phyloP scores from a whole-genome alignment of 2,113 vertebrate species.

The Brachyhypopomus gauderio region DNA sequence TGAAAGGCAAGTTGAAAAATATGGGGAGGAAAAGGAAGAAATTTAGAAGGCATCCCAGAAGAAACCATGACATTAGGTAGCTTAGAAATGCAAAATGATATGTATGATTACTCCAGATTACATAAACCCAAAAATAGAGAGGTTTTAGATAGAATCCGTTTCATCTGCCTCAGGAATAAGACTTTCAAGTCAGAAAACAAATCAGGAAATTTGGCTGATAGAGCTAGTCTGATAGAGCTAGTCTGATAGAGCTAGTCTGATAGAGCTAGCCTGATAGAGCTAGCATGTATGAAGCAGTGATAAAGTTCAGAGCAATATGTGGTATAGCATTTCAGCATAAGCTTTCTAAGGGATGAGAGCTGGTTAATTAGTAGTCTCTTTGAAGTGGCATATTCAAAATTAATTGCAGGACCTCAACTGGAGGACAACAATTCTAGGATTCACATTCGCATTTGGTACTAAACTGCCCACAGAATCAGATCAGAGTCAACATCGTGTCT shows the following conservation, averaged over 20 bases:
- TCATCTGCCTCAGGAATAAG: background rate
- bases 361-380: constrained; percentile 7
- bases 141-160: background rate
- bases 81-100: constrained; percentile 8
- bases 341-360: constrained; percentile 2
- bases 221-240: too few relatives aligned
- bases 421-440: constrained; percentile 50
- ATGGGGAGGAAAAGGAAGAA: background rate
- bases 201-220: background rate
- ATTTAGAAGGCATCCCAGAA: background rate
- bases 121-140: background rate
- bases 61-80: background rate
- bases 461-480: constrained; percentile 67
- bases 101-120: background rate
- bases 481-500: constrained; percentile 64
- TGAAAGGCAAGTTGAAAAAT: background rate
- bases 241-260: too few relatives aligned
- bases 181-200: background rate
- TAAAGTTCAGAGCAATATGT: constrained; percentile 1
- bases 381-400: background rate
- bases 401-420: background rate
- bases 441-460: constrained; percentile 56
- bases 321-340: background rate
- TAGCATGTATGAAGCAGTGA: background rate
- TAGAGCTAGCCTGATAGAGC: too few relatives aligned